A percentile compares a stretch with the other conserved stretches of the same genome.
Evolutionary conservation across 1,140 invertebrate species (phyloP).

Genomic region (Drosophila funebris): DNA sequence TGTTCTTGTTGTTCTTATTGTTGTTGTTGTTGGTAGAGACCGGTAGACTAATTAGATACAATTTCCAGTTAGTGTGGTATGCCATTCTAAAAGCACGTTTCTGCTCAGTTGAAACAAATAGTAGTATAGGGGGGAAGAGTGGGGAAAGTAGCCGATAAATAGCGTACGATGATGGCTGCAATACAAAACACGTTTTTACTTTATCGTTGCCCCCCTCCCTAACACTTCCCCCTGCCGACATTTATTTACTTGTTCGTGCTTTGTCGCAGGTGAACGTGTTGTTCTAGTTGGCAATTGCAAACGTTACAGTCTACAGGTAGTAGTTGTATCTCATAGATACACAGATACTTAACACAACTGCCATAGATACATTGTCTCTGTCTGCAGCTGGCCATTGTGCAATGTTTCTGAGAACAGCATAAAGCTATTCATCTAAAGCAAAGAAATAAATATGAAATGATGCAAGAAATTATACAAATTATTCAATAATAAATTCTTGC

Average conservation of each 20-base stretch:
- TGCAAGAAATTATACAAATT: background rate
- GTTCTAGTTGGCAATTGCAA: constrained; percentile 79
- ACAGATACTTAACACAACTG: too few relatives aligned
- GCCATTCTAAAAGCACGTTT: constrained; percentile 74
- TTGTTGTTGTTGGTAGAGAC: constrained; percentile 37
- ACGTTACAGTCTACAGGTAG: constrained; percentile 48
- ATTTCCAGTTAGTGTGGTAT: constrained; percentile 75
- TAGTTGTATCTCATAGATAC: constrained; percentile 3
- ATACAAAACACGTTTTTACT: constrained; percentile 75
- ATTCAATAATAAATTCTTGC: too few relatives aligned
- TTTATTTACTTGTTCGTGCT: constrained; percentile 49
- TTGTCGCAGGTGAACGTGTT: constrained; percentile 78
- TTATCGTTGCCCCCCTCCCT: constrained; percentile 50
- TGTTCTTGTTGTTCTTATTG: constrained; percentile 9
- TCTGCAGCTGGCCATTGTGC: too few relatives aligned
- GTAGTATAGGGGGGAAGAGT: background rate
- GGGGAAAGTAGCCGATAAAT: constrained; percentile 57
- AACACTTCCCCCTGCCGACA: constrained; percentile 9
- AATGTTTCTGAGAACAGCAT: background rate
- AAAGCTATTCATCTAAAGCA: background rate
- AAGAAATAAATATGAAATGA: background rate
- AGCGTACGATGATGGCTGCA: constrained; percentile 63
- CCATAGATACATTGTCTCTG: background rate
- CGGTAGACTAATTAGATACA: constrained; percentile 80
- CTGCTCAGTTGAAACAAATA: constrained; percentile 25